A percentile compares a stretch with the other conserved stretches of the same genome.
Conservation (phyloP, 1,140 invertebrate genomes). For the Ceratina calcarata region DNA sequence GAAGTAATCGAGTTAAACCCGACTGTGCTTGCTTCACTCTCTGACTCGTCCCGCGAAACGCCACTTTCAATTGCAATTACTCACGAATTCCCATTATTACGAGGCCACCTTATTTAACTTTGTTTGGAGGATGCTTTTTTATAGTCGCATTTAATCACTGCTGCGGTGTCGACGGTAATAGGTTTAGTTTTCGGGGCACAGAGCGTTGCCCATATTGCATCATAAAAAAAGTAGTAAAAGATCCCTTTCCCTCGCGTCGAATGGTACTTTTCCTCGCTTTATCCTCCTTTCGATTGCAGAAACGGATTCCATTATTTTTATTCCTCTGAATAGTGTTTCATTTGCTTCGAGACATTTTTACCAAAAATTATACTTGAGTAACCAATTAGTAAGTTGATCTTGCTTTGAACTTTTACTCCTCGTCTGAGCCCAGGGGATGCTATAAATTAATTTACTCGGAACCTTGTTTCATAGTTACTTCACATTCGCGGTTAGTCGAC, state of each 20-base stretch:
- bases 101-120: conserved; percentile 68
- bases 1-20: conserved; percentile 24
- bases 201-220: conserved; percentile 59
- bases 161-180: conserved; percentile 62
- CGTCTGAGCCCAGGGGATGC: conserved; percentile 45
- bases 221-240: conserved; percentile 74
- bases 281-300: neutral
- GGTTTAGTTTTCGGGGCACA: conserved; percentile 69
- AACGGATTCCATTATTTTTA: conserved; percentile 13
- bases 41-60: conserved; percentile 5
- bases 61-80: conserved; percentile 55
- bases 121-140: conserved; percentile 67
- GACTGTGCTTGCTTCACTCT: neutral
- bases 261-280: conserved; percentile 21
- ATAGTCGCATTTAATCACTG: conserved; percentile 71
- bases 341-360: neutral
- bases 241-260: conserved; percentile 44
- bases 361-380: no score
- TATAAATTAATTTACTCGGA: conserved; percentile 59
- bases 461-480: conserved; percentile 25
- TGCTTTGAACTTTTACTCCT: conserved; percentile 47
- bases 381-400: conserved; percentile 35
- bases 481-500: conserved; percentile 7
- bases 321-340: neutral
- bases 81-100: conserved; percentile 61